Base-by-base conservation (phyloP, 1,140 invertebrate species). In the Coboldia fuscipes region DNA sequence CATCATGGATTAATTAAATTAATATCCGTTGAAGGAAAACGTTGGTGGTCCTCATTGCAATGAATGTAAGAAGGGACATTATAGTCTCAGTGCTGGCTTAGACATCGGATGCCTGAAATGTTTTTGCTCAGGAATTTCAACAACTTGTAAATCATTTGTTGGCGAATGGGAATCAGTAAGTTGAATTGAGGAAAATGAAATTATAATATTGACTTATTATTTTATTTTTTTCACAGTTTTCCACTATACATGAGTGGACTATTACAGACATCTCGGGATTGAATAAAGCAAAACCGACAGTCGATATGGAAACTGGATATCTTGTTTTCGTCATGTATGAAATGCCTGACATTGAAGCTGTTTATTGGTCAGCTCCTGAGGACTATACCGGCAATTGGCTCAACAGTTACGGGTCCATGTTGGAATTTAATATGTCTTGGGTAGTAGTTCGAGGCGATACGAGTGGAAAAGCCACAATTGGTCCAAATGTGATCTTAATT, bases 111-210 rank as follows among this genome's bases (percentile, higher is more conserved):
- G 94, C 50, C 57, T 70, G 1, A 54, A 68, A 8, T 97, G 93
- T 56, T 93, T 81, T 60, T 98, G 93, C 57, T 96, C 89, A 16
- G 88, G 84, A 19, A 65, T 88, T 4, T 75, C 75, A 2, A 58
- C 62, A 15, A 53, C 63, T 14, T 97, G 93, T 46, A 56, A 61
- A n/a, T n/a, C n/a, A n/a, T n/a, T 34, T 62, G 68, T 26, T 66
- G 68, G 16, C 61, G 56, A 39, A 57, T 78, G 27, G 57, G 59
- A 37, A 60, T 68, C 10, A 44, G 71, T 76, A 54, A 61, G 54
- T 48, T 33, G 23, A 24, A 42, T 14, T 23, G 12, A 23, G 22
- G 22, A 23, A 23, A 14, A 30, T 16, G 19, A 27, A 39, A 27
- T 12, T 36, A 4, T 16, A 17, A 16, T 33, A 6, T 20, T 34